Evolutionary conservation across 2,797 vertebrate genomes (phyloP).

Genomic region (Myotis findleyi): DNA sequence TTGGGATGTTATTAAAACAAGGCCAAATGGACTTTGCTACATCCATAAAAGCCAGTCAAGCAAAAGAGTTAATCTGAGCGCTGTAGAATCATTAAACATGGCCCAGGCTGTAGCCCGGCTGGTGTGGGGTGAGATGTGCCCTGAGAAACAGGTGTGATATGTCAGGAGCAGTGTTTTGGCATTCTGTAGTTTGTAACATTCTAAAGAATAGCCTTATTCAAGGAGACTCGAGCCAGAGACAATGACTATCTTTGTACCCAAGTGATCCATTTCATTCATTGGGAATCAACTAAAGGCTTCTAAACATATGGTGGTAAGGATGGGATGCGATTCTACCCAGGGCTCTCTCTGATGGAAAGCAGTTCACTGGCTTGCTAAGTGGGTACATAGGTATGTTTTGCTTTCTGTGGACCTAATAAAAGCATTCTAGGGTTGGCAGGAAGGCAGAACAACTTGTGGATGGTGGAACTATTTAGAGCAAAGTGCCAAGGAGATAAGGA

Average conservation of each 20-base stretch:
- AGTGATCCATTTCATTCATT: slow-evolving; percentile 33
- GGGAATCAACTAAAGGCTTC: slow-evolving; percentile 47
- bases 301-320: not conserved
- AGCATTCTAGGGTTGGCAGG: not conserved
- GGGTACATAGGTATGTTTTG: not conserved
- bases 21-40: slow-evolving; percentile 86
- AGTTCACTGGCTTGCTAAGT: not conserved
- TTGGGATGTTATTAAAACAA: slow-evolving; percentile 87
- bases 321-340: not conserved
- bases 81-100: slow-evolving; percentile 84
- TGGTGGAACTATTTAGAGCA: not conserved
- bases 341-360: not conserved
- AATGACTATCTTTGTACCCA: slow-evolving; percentile 82
- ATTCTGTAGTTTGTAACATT: slow-evolving; percentile 76
- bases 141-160: slow-evolving; percentile 87
- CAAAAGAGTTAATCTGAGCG: slow-evolving; percentile 87
- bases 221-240: slow-evolving; percentile 79
- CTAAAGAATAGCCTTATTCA: slow-evolving; percentile 82
- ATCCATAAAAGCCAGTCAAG: slow-evolving; percentile 88
- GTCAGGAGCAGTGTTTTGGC: slow-evolving; percentile 87
- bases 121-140: slow-evolving; percentile 82
- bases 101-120: slow-evolving; percentile 81
- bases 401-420: not conserved
- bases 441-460: not conserved
- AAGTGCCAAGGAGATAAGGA: not conserved